Base-by-base conservation (phyloP, 2,797 vertebrate genomes). In the Hylomyscus alleni region DNA sequence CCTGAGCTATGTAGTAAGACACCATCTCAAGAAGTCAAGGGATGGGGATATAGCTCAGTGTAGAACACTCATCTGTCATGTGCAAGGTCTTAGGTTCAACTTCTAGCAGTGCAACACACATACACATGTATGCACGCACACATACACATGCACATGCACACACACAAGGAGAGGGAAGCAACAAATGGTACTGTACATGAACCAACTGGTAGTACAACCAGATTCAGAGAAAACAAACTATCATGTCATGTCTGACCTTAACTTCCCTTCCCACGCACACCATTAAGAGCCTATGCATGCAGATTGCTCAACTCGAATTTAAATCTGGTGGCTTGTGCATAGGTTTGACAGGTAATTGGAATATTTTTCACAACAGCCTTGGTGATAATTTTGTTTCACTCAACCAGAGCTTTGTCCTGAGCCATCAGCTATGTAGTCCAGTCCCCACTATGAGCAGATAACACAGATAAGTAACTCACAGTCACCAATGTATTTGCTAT, bases 231-330 rank as follows among this genome's bases (percentile, higher is more conserved):
- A 89, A 75, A 90, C 11, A 50, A 31, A 26, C 24, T 24, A 0
- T 37, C 58, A 19, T 24, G 22, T 24, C 19, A n/a, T 26, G 44
- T 0, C 0, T 52, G n/a, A 60, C 14, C 80, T 75, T 29, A 10
- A 2, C 75, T 52, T 65, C 11, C 75, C 94, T 72, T 50, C 47
- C 44, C 56, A 56, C n/a, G 50, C 40, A 9, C 4, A 34, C 26
- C 7, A 4, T 15, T 0, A 44, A 52, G 52, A 0, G 9, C 1
- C 13, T 1, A 6, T 1, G 17, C 19, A 0, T 2, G 3, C 47
- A 15, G 8, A 13, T 20, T 44, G 20, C 2, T 2, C 0, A 3
- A 2, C 40, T 6, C 6, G 3, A 62, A 50, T 52, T 34, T 65
- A 90, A 29, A 31, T 76, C 12, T 4, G 37, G 19, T 50, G 44